phyloP scores from a whole-genome alignment of 1,140 invertebrate genomes.

The Eubasilissa regina region DNA sequence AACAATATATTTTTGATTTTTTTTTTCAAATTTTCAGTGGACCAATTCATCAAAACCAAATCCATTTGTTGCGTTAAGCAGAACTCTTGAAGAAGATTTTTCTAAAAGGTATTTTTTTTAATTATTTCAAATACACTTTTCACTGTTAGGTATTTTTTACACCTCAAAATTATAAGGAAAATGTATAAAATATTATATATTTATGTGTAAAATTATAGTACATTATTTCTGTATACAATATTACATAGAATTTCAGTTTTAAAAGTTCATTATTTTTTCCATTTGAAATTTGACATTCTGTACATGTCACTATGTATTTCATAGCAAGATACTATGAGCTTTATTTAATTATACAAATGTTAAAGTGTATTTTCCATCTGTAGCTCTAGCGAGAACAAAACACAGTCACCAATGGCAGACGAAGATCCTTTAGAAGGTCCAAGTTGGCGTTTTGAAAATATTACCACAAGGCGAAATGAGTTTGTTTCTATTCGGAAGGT shows the following conservation, averaged over 20 bases:
- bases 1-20: background rate
- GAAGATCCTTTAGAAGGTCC: constrained; percentile 58
- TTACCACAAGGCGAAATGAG: constrained; percentile 15
- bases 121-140: background rate
- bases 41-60: constrained; percentile 23
- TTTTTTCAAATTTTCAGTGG: constrained; percentile 38
- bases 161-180: no score
- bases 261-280: no score
- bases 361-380: no score
- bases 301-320: no score
- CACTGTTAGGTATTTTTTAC: no score
- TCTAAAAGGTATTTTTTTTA: constrained; percentile 14
- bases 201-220: no score
- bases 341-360: no score
- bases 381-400: constrained; percentile 10
- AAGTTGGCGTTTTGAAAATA: constrained; percentile 49
- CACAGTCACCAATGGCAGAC: constrained; percentile 12
- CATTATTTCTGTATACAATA: no score
- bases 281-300: no score
- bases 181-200: no score
- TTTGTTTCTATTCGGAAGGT: constrained; percentile 50
- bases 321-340: no score
- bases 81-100: constrained; percentile 17
- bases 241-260: no score
- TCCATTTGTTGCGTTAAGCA: constrained; percentile 41